Evolutionary conservation across 2,797 vertebrate species (phyloP).

Genomic region (Clangula hyemalis): DNA sequence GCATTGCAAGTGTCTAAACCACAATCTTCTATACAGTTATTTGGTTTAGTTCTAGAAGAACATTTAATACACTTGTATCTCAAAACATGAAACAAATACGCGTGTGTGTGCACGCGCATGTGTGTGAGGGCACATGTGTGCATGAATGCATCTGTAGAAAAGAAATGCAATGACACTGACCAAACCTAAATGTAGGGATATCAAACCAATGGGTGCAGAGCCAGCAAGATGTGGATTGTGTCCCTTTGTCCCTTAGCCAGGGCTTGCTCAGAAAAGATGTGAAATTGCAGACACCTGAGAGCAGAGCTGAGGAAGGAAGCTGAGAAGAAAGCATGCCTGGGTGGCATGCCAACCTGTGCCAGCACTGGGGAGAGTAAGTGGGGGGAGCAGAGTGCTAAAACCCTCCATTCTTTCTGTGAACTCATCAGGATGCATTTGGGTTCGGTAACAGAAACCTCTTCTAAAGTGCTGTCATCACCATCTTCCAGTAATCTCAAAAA

Average conservation of each 20-base stretch:
- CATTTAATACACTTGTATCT: neutral
- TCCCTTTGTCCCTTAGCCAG: neutral
- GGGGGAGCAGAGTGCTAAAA: neutral
- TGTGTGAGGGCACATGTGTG: neutral
- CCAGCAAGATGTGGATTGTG: neutral
- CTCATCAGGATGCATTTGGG: neutral
- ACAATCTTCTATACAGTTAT: neutral
- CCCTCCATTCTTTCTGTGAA: neutral
- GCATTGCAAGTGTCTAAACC: neutral
- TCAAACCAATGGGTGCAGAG: neutral
- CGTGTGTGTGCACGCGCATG: rapidly evolving
- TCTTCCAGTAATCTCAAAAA: neutral
- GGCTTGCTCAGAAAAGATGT: neutral
- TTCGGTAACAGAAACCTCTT: neutral
- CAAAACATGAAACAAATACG: neutral
- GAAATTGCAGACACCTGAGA: neutral
- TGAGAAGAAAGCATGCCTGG: neutral
- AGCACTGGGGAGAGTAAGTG: neutral
- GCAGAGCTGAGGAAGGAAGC: neutral
- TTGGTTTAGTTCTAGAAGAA: neutral
- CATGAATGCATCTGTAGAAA: neutral
- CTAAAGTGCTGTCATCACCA: neutral
- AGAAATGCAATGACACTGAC: neutral
- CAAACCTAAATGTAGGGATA: neutral
- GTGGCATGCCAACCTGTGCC: neutral